Evolutionary conservation across 2,888 invertebrate species (phyloP).

Genomic region (Drosophila macrothrix): DNA sequence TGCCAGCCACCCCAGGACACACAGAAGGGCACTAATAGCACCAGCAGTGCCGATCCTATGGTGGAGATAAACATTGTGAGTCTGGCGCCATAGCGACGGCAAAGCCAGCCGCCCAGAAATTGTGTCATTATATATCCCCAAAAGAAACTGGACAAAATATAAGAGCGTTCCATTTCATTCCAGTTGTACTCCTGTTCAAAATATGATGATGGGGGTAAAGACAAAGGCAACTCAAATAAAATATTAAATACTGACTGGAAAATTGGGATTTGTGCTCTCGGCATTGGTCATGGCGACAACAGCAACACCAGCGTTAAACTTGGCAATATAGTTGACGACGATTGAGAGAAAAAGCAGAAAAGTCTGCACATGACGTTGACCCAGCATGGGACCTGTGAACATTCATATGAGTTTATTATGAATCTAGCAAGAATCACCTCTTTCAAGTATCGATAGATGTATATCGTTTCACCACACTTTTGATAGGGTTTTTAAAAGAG

Average conservation of each 20-base stretch:
- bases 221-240: no score
- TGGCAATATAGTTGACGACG: conserved; percentile 87
- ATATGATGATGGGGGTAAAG: accelerated
- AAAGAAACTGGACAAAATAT: conserved; percentile 91
- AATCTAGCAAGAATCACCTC: neutral
- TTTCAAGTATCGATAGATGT: neutral
- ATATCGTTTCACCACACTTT: neutral
- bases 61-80: conserved; percentile 87
- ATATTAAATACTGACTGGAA: conserved; percentile 84
- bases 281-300: conserved; percentile 90
- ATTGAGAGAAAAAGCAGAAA: conserved; percentile 87
- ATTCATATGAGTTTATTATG: neutral
- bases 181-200: conserved; percentile 81
- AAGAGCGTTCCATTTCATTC: conserved; percentile 86
- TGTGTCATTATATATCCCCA: conserved; percentile 90
- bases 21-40: conserved; percentile 88
- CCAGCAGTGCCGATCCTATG: conserved; percentile 88
- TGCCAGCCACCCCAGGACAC: conserved; percentile 88
- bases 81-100: conserved; percentile 89
- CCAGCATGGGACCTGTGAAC: conserved; percentile 85
- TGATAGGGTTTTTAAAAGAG: neutral
- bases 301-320: conserved; percentile 89
- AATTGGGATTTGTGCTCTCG: conserved; percentile 85
- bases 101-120: conserved; percentile 89
- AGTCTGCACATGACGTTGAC: conserved; percentile 88